Evolutionary conservation across 2,113 vertebrate species (phyloP), one percentile per base, ranked within the genome.

Genomic region (Polyodon spathula): DNA sequence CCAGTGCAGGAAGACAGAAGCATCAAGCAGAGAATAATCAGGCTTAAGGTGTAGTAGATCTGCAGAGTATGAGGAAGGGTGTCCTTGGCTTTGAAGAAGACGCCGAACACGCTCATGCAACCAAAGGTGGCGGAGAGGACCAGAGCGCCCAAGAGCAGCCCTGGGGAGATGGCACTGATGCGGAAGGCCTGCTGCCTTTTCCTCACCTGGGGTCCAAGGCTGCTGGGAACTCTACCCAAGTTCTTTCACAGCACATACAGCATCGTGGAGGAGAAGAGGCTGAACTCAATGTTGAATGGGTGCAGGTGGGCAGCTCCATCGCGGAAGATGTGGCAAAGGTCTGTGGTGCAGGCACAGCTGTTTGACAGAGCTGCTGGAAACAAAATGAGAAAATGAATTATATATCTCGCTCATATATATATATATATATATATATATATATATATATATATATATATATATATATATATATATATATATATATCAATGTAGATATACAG

Each of bases 231-330:
- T n/a, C 48, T 11, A 4, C 71, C 73, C 5, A 65, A 66, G 61
- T 75, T 73, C 46, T 64, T 72, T 70, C 73, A 75, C 17, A 75
- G 67, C 41, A 75, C 66, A 14, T 68, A 70, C 6, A 75, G 42
- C 73, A 75, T 70, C 9, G 73, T 60, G 8, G 73, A 75, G 37
- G 73, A 75, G 59, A 75, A 70, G 10, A 75, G 73, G 54, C 66
- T 68, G 56, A 73, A 72, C 50, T 75, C 73, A 44, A 73, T 75
- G 27, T 71, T 73, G 57, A 75, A 75, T 11, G 71, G 68, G 15
- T 71, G 64, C 12, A 73, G 54, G 61, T 68, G 71, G 17, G 60
- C 68, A 15, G 60, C 54, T 4, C 59, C 64, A 63, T 73, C 71
- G 15, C 64, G 64, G 63, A 73, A 75, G 37, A 67, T 71, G 44